Percentiles rank a stretch among this genome's conserved stretches.
These are phyloP conservation scores for Etheostoma spectabile DNA, from an alignment of 2,113 vertebrate genomes.

Conservation along the genomic window DNA sequence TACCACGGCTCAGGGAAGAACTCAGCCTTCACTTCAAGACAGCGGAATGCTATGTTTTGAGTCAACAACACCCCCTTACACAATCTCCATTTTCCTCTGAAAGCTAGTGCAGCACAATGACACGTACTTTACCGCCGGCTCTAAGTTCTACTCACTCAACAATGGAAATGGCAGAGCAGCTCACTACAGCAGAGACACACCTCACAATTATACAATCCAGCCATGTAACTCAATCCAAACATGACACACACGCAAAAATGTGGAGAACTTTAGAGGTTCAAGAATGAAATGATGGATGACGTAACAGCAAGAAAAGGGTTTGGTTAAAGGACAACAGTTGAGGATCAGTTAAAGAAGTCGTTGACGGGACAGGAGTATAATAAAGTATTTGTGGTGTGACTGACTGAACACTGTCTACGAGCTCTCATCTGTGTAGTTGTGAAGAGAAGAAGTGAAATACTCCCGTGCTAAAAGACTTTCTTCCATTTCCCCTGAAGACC, in stretches of 20 bases:
- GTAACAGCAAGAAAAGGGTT: background rate
- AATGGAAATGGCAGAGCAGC: conserved; percentile 63
- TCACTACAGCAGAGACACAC: conserved; percentile 70
- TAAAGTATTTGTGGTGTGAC: background rate
- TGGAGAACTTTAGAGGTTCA: conserved; percentile 7
- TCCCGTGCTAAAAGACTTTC: background rate
- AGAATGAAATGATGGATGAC: conserved; percentile 30
- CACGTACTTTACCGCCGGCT: background rate
- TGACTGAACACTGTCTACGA: background rate
- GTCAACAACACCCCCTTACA: conserved; percentile 28
- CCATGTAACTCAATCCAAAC: conserved; percentile 77
- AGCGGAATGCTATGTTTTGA: conserved; percentile 11
- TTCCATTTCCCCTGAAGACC: background rate
- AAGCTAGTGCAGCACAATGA: conserved; percentile 4
- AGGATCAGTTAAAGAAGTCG: background rate
- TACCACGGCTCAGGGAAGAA: background rate
- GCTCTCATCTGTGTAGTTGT: no score
- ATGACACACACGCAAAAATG: conserved; percentile 59
- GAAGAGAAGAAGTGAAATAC: background rate
- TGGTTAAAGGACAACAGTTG: background rate
- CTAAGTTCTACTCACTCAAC: conserved; percentile 52
- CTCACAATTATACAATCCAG: conserved; percentile 77
- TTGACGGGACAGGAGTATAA: background rate
- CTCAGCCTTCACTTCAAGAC: background rate
- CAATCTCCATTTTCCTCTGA: conserved; percentile 5